Percentiles rank a stretch among this genome's conserved stretches.
phyloP scores from a whole-genome alignment of 1,140 invertebrate species.

The Episyrphus balteatus region DNA sequence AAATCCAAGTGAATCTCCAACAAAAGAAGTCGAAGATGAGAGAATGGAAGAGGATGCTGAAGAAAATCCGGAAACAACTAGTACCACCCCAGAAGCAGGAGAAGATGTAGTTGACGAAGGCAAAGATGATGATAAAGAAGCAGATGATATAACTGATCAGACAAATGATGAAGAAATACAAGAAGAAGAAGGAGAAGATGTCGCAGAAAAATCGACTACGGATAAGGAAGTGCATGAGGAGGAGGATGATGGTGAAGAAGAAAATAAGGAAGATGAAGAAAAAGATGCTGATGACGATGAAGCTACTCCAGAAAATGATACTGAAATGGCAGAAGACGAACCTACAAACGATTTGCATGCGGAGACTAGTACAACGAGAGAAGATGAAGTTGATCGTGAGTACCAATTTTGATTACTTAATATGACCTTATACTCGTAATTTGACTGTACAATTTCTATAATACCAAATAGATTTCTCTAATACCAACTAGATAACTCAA shows the following conservation, averaged over 20 bases:
- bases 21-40: background rate
- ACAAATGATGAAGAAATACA: background rate
- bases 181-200: constrained; percentile 18
- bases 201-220: constrained; percentile 34
- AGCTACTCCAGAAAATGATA: constrained; percentile 2
- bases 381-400: constrained; percentile 7
- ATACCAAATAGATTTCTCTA: too few relatives aligned
- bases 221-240: constrained; percentile 26
- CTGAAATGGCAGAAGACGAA: constrained; percentile 11
- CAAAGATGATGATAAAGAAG: constrained; percentile 10
- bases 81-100: constrained; percentile 6
- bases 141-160: constrained; percentile 11
- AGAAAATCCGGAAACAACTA: background rate
- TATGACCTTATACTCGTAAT: too few relatives aligned
- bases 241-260: constrained; percentile 24
- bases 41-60: background rate
- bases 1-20: background rate
- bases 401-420: too few relatives aligned
- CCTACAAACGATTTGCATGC: background rate
- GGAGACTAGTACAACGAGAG: constrained; percentile 13
- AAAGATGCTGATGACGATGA: background rate
- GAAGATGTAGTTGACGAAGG: too few relatives aligned
- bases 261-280: constrained; percentile 12
- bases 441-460: too few relatives aligned
- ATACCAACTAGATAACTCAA: too few relatives aligned